These are phyloP conservation scores for Coleophora deauratella DNA, from an alignment of 2,888 invertebrate genomes.

Conservation along the genomic window DNA sequence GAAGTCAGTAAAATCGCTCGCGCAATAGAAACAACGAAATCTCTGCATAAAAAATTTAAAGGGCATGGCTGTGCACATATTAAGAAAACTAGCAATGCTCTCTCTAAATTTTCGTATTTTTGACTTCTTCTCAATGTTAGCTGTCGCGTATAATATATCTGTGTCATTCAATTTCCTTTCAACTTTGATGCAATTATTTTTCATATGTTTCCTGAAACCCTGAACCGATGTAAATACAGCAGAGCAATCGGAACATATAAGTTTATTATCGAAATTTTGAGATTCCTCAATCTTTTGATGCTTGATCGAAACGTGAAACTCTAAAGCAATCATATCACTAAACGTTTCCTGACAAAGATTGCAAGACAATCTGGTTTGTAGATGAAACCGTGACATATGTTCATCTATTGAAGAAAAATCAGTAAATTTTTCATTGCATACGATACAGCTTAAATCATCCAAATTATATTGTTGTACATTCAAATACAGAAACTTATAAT, in stretches of 20 bases:
- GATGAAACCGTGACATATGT: slow-evolving; percentile 2
- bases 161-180: neutral
- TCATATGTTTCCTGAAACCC: slow-evolving; percentile 4
- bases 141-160: no score
- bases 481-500: slow-evolving; percentile 1
- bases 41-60: slow-evolving; percentile 33
- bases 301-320: slow-evolving; percentile 1
- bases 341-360: slow-evolving; percentile 1
- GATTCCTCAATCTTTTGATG: neutral
- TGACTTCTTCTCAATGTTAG: neutral
- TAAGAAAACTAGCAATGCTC: slow-evolving; percentile 23
- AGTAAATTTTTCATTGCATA: slow-evolving; percentile 7
- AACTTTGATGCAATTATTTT: neutral
- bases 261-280: neutral
- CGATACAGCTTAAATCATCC: slow-evolving; percentile 11
- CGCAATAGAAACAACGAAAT: slow-evolving; percentile 35
- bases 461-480: slow-evolving; percentile 8
- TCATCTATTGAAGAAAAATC: slow-evolving; percentile 3
- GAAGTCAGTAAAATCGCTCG: slow-evolving; percentile 24
- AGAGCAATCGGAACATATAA: slow-evolving; percentile 2
- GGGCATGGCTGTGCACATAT: slow-evolving; percentile 30
- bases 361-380: neutral
- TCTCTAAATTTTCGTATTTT: slow-evolving; percentile 7
- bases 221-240: slow-evolving; percentile 7
- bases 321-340: neutral